Conservation (phyloP, 2,888 invertebrate genomes). For the Micoletzkya japonica region DNA sequence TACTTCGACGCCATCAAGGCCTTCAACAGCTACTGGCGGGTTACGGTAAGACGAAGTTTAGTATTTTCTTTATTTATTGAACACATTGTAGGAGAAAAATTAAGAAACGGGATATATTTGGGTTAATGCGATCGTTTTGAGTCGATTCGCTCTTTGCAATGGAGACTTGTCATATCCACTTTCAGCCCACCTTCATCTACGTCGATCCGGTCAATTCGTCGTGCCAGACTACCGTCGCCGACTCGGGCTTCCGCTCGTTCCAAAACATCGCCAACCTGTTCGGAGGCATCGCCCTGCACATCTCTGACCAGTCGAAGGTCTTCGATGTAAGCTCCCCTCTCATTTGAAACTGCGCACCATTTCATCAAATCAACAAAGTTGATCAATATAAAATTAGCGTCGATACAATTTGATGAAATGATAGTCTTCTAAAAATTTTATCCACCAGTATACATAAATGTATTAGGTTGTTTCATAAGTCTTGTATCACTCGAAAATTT, state of each 20-base stretch:
- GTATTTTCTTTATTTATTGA: background rate
- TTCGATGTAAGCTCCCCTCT: slow-evolving; percentile 6
- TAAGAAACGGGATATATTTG: no score
- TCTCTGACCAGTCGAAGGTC: slow-evolving; percentile 33
- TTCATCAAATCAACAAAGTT: no score
- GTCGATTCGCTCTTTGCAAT: no score
- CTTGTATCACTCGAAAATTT: no score
- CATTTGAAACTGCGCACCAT: no score
- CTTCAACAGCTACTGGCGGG: slow-evolving; percentile 16
- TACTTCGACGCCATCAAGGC: background rate
- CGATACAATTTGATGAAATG: no score
- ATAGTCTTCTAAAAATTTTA: no score
- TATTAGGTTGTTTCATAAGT: no score
- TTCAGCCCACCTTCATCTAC: slow-evolving; percentile 46
- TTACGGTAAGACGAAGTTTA: slow-evolving; percentile 1
- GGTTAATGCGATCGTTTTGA: no score
- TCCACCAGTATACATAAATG: no score
- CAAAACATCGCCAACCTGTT: slow-evolving; percentile 30
- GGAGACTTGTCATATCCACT: no score
- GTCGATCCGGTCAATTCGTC: slow-evolving; percentile 33
- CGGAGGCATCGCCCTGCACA: slow-evolving; percentile 33
- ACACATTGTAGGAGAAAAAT: background rate
- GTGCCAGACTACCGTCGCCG: slow-evolving; percentile 31
- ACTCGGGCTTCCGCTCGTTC: slow-evolving; percentile 37
- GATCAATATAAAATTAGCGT: no score